A percentile compares a stretch with the other conserved stretches of the same genome.
Evolutionary conservation across 2,888 invertebrate species (phyloP).

Genomic region (Diarsia brunnea): DNA sequence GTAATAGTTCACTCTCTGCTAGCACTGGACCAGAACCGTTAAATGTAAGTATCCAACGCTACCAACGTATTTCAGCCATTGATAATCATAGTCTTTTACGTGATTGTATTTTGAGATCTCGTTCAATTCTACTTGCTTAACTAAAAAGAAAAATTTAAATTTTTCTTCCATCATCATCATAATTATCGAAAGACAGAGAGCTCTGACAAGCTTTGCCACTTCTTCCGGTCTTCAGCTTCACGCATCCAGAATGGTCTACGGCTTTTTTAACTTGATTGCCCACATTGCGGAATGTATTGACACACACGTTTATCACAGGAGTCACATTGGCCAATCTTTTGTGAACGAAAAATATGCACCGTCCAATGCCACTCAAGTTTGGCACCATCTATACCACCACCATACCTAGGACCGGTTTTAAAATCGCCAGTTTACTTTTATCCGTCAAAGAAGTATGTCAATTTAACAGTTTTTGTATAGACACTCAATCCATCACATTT

Average conservation of each 20-base stretch:
- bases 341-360: not conserved
- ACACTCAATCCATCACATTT: not conserved
- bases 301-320: not conserved
- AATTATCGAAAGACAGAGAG: not conserved
- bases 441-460: not conserved
- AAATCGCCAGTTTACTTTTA: not conserved
- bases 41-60: not conserved
- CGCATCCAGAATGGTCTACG: no score
- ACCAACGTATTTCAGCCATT: no score
- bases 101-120: not conserved
- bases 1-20: slow-evolving; percentile 19
- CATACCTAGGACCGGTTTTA: not conserved
- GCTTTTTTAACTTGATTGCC: no score
- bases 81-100: no score
- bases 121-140: not conserved
- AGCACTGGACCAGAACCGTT: slow-evolving; percentile 1
- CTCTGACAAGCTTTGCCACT: not conserved
- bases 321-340: not conserved
- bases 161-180: not conserved
- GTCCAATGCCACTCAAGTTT: not conserved
- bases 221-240: not conserved
- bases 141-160: no score
- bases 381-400: not conserved
- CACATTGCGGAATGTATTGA: no score
- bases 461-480: not conserved